phyloP scores from a whole-genome alignment of 2,888 invertebrate genomes.

The Rhingia campestris region DNA sequence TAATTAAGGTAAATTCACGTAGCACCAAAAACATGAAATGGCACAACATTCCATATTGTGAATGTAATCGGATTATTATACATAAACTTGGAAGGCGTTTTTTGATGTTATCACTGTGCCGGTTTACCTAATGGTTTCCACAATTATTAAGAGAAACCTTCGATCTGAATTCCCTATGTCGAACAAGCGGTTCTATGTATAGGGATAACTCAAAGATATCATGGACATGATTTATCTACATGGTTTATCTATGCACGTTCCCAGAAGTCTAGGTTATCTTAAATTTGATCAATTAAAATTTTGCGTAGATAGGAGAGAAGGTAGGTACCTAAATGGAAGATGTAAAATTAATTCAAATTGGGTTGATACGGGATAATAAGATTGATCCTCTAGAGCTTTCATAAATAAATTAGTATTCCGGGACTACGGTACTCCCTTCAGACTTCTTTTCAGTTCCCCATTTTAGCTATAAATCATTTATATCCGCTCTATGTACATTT shows the following conservation, averaged over 20 bases:
- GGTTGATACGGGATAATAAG: neutral
- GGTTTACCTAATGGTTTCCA: slow-evolving; percentile 2
- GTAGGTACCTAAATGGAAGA: neutral
- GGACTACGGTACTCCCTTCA: neutral
- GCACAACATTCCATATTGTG: neutral
- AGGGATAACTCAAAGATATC: no score
- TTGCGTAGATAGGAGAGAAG: neutral
- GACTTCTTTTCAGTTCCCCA: neutral
- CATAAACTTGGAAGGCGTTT: neutral
- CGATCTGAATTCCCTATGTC: neutral
- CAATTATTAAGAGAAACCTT: neutral
- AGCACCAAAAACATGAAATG: neutral
- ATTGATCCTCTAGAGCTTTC: neutral
- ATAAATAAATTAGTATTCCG: neutral
- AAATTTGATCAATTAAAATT: slow-evolving; percentile 3
- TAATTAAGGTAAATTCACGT: neutral
- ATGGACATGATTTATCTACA: no score
- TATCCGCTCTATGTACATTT: neutral
- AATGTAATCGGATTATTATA: slow-evolving; percentile 2
- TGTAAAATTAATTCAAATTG: neutral
- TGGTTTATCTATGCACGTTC: neutral
- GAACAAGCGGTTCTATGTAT: neutral
- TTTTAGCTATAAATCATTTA: neutral
- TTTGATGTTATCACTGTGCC: neutral
- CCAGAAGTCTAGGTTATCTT: slow-evolving; percentile 3